phyloP scores from a whole-genome alignment of 1,140 invertebrate species.

The Scaptodrosophila lebanonensis region DNA sequence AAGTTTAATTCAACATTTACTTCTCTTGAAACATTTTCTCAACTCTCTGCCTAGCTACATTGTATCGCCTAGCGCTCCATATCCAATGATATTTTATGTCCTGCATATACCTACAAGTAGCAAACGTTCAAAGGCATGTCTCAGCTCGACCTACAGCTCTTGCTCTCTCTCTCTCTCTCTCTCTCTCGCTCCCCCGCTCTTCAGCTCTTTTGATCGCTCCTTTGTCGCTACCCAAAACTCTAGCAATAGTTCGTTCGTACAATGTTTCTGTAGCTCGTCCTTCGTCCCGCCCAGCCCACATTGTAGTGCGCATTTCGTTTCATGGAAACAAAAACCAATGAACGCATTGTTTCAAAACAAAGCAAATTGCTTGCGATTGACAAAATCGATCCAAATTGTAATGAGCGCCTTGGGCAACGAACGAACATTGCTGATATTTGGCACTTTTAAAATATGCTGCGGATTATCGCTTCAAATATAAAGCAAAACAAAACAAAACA shows the following conservation, averaged over 20 bases:
- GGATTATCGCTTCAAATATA: conserved; percentile 77
- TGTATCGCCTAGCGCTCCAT: too few relatives aligned
- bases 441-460: conserved; percentile 76
- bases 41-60: too few relatives aligned
- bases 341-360: conserved; percentile 36
- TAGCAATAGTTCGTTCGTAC: conserved; percentile 56
- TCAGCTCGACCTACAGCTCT: neutral
- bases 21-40: too few relatives aligned
- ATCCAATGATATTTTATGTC: too few relatives aligned
- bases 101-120: too few relatives aligned
- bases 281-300: conserved; percentile 7
- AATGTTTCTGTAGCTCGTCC: neutral
- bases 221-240: neutral
- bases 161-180: conserved; percentile 6
- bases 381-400: conserved; percentile 27
- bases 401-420: conserved; percentile 29
- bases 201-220: neutral
- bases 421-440: conserved; percentile 73
- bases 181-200: conserved; percentile 5
- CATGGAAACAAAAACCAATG: conserved; percentile 32
- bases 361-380: neutral
- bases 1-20: too few relatives aligned
- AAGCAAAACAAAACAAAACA: too few relatives aligned
- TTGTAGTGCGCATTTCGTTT: conserved; percentile 30
- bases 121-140: too few relatives aligned